Evolutionary conservation across 1,140 invertebrate species (phyloP), one percentile per base, ranked within the genome.

Genomic region (Caenorhabditis inopinata): DNA sequence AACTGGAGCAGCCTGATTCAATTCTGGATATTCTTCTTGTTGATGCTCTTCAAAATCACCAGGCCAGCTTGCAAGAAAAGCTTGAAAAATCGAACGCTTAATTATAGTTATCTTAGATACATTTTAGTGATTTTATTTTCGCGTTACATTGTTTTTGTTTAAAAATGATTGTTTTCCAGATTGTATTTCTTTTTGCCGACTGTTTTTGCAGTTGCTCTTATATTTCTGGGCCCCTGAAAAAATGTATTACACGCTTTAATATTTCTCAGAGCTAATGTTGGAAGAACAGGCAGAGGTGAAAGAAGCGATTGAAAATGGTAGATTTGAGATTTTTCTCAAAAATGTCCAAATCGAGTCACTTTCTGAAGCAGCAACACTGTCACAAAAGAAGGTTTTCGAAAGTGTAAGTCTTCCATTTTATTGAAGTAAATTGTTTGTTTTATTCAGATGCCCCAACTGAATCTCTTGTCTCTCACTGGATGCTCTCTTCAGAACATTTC

Each of bases 21-120:
- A 48, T 82, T 32, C 51, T 83, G 6, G 77, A 68, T 42, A n/a
- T 38, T 9, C 16, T 68, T 2, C 32, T 68, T 6, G n/a, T 32
- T 68, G 58, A 68, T 21, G 58, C 58, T 9, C 58, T 68, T 6
- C 58, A 32, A 9, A 68, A 83, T 74, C 47, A 81, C 11, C 76
- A 38, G 5, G 23, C 48, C 1, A 42, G 18, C 27, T 32, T 75
- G 25, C 27, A 75, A 27, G 47, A 75, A 48, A 75, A 32, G 11
- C 47, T 75, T 2, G 35, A 68, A 25, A 25, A 21, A 21, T 18
- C 32, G 12, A 11, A 11, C n/a, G n/a, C n/a, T n/a, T n/a, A n/a
- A n/a, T n/a, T n/a, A n/a, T n/a, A n/a, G 11, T 21, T 38, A 42
- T 58, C 51, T 29, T 16, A 58, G n/a, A 32, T 58, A 16, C 29